Percentiles rank a stretch among this genome's conserved stretches.
These are phyloP conservation scores for Exephanes ischioxanthus DNA, from an alignment of 2,888 invertebrate genomes.

Conservation along the genomic window DNA sequence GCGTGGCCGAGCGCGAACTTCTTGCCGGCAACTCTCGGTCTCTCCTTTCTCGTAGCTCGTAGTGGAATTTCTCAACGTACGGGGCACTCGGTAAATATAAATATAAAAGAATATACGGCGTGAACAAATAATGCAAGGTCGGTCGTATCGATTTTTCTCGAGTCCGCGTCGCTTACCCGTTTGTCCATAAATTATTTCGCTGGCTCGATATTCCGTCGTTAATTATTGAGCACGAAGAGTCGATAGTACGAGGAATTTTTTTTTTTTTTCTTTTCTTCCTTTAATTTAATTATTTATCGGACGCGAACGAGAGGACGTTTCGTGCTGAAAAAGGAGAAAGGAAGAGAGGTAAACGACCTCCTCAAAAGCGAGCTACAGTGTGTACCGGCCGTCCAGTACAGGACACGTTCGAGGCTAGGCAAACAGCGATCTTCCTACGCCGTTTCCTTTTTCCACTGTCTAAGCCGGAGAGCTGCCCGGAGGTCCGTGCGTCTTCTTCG, in stretches of 20 bases:
- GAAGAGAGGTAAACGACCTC: constrained; percentile 60
- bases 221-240: background rate
- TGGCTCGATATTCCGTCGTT: background rate
- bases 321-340: constrained; percentile 50
- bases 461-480: constrained; percentile 8
- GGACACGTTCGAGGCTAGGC: constrained; percentile 29
- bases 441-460: constrained; percentile 16
- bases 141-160: constrained; percentile 21
- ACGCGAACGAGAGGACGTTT: constrained; percentile 30
- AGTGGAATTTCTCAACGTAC: constrained; percentile 38
- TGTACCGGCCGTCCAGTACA: constrained; percentile 14
- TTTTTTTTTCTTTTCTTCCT: background rate
- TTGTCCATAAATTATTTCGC: background rate
- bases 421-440: constrained; percentile 17
- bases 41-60: constrained; percentile 28
- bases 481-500: background rate
- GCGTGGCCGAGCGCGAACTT: constrained; percentile 56
- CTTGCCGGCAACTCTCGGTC: constrained; percentile 11
- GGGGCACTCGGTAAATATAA: constrained; percentile 2
- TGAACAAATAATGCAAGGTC: constrained; percentile 15
- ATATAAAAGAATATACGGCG: background rate
- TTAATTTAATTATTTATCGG: background rate
- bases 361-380: constrained; percentile 42
- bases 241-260: background rate
- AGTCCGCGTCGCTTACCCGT: background rate